Percentiles rank a stretch among this genome's conserved stretches.
phyloP scores from a whole-genome alignment of 2,797 vertebrate genomes.

The Helarctos malayanus region DNA sequence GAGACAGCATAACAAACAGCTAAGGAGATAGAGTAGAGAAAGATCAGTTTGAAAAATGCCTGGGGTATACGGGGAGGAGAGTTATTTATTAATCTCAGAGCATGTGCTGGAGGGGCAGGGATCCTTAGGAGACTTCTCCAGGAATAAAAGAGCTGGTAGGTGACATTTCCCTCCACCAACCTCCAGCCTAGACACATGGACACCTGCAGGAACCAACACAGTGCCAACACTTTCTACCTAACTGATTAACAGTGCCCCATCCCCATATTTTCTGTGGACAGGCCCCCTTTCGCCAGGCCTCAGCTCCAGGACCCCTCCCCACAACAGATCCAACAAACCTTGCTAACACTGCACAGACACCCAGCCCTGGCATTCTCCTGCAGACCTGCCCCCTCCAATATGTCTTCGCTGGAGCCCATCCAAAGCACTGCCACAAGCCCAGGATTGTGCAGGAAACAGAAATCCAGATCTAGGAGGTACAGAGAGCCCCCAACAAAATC shows the following conservation, averaged over 20 bases:
- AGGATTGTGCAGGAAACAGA: background rate
- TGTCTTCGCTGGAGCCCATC: background rate
- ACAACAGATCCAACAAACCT: background rate
- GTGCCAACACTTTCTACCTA: background rate
- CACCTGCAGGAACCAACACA: background rate
- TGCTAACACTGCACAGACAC: background rate
- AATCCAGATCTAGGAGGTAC: background rate
- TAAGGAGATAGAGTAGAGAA: background rate
- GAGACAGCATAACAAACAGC: background rate
- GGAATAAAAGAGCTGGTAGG: background rate
- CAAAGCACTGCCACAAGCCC: background rate
- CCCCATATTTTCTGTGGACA: background rate
- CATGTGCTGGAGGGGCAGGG: background rate
- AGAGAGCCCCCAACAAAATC: background rate
- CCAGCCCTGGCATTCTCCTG: background rate
- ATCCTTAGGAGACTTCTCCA: background rate
- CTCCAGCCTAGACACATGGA: background rate
- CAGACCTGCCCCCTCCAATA: background rate
- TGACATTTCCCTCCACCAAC: background rate
- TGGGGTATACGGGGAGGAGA: background rate
- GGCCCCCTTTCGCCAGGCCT: background rate
- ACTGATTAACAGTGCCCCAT: background rate
- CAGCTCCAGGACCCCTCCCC: background rate
- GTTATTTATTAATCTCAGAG: background rate
- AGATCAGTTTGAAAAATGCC: background rate